A percentile compares a stretch with the other conserved stretches of the same genome.
Conservation (phyloP, 2,113 vertebrate genomes). For the Stigmatopora nigra region DNA sequence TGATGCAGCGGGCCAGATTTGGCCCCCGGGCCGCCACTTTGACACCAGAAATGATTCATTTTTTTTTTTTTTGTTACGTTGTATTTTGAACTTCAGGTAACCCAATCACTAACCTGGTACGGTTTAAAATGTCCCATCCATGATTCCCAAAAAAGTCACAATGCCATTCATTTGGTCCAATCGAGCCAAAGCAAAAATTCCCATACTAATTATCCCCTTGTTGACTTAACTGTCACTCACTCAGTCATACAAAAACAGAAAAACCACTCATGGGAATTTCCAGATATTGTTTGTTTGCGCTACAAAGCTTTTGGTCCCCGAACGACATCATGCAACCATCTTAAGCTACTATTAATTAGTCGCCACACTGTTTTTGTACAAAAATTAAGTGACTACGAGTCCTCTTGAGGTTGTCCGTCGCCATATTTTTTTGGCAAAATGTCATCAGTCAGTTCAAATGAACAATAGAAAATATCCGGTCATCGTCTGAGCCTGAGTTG, state of each 20-base stretch:
- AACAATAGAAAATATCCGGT: no score
- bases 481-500: no score
- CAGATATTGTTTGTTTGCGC: conserved; percentile 19
- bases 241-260: conserved; percentile 5
- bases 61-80: no score
- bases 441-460: no score
- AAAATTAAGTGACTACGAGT: not conserved
- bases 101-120: not conserved
- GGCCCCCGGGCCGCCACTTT: no score
- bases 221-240: conserved; percentile 20
- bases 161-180: conserved; percentile 6
- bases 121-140: not conserved
- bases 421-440: no score
- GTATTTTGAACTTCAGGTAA: not conserved
- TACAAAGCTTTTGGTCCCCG: conserved; percentile 10
- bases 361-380: not conserved
- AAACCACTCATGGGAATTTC: conserved; percentile 7
- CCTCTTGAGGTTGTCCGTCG: no score
- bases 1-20: no score
- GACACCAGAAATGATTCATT: no score
- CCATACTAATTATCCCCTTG: conserved; percentile 43
- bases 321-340: conserved; percentile 32
- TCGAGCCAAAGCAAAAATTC: conserved; percentile 7
- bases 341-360: conserved; percentile 40
- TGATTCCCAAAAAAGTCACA: not conserved